Evolutionary conservation across 2,797 vertebrate species (phyloP).

Genomic region (Galagoides demidoff): DNA sequence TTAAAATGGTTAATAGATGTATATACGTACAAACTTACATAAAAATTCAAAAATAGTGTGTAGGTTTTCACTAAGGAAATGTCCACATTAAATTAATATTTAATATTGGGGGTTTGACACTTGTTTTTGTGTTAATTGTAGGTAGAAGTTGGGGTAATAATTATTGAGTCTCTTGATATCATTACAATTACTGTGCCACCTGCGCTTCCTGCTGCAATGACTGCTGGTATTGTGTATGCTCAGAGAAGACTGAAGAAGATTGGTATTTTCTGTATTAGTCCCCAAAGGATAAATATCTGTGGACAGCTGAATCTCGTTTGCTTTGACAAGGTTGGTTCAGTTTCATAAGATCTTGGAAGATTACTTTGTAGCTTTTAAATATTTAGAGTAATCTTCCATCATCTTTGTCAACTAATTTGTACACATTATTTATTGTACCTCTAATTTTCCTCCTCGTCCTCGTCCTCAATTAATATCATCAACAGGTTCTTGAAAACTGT

Average conservation of each 20-base stretch:
- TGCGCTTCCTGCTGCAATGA: conserved; percentile 97
- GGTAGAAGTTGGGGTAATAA: conserved; percentile 92
- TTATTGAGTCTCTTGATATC: conserved; percentile 97
- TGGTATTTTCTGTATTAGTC: conserved; percentile 98
- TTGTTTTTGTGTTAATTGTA: conserved; percentile 80
- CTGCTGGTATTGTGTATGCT: conserved; percentile 97
- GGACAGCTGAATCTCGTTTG: conserved; percentile 98
- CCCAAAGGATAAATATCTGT: conserved; percentile 98
- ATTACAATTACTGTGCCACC: conserved; percentile 99
- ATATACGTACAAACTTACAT: background rate
- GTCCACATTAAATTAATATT: background rate
- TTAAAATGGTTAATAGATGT: background rate
- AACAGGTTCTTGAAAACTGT: background rate
- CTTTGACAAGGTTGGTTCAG: conserved; percentile 95
- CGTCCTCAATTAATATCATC: background rate
- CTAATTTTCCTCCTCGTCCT: background rate
- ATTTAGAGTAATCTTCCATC: conserved; percentile 12
- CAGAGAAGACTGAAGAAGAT: conserved; percentile 94
- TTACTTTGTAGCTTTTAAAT: conserved; percentile 45
- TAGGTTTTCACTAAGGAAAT: conserved; percentile 23
- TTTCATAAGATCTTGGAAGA: conserved; percentile 45
- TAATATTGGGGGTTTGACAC: background rate
- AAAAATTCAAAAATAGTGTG: background rate
- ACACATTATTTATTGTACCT: background rate
- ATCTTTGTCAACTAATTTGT: conserved; percentile 1